A percentile compares a stretch with the other conserved stretches of the same genome.
These are phyloP conservation scores for Endomychus coccineus DNA, from an alignment of 2,888 invertebrate genomes.

Conservation along the genomic window DNA sequence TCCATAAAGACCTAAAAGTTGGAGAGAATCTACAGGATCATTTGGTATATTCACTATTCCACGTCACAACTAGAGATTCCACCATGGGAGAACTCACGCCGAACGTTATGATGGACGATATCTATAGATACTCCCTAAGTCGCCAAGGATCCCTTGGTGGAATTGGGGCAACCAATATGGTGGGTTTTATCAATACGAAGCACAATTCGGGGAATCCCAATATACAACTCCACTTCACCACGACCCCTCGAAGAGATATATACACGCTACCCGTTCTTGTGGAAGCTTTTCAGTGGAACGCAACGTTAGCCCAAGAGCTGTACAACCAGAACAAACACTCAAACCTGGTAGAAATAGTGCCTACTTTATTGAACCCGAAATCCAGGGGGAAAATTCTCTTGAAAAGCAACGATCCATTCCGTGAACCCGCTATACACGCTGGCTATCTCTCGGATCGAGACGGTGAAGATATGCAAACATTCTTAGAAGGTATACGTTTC, in stretches of 20 bases:
- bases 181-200: slow-evolving; percentile 67
- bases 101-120: slow-evolving; percentile 16
- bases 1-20: slow-evolving; percentile 66
- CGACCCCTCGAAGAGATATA: slow-evolving; percentile 78
- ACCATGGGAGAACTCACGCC: slow-evolving; percentile 40
- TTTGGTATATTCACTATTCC: slow-evolving; percentile 72
- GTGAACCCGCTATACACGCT: slow-evolving; percentile 82
- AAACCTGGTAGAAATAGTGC: slow-evolving; percentile 79
- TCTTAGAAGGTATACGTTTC: slow-evolving; percentile 77
- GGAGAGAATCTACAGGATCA: slow-evolving; percentile 84
- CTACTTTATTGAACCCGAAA: slow-evolving; percentile 69
- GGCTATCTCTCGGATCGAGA: slow-evolving; percentile 80
- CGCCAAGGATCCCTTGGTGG: slow-evolving; percentile 61
- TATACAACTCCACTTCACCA: slow-evolving; percentile 83
- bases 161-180: slow-evolving; percentile 61
- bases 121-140: slow-evolving; percentile 44
- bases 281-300: slow-evolving; percentile 70
- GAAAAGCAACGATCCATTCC: slow-evolving; percentile 72
- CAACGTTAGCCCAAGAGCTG: slow-evolving; percentile 73
- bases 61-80: slow-evolving; percentile 72
- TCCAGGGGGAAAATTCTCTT: slow-evolving; percentile 72
- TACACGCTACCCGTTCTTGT: slow-evolving; percentile 61
- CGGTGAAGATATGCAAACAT: slow-evolving; percentile 58
- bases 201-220: slow-evolving; percentile 87
- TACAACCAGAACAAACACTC: slow-evolving; percentile 72